Evolutionary conservation across 2,113 vertebrate species (phyloP).

Genomic region (Aramus guarauna): DNA sequence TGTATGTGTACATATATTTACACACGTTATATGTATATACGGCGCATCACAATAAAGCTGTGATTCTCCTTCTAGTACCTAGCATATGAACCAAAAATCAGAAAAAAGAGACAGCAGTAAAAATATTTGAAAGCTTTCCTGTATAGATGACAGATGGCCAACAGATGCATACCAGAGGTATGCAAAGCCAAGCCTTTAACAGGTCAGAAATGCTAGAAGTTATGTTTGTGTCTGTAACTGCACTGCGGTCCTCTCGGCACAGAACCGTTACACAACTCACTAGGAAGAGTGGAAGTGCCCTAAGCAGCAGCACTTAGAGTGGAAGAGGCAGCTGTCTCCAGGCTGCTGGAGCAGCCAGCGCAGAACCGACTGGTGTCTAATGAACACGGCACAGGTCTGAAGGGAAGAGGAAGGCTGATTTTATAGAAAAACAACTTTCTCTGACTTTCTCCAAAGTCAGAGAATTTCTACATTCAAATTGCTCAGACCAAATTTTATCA

Average conservation of each 20-base stretch:
- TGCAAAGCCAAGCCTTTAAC: background rate
- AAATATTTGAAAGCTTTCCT: conserved; percentile 11
- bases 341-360: background rate
- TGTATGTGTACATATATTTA: background rate
- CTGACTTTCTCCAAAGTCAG: background rate
- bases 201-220: background rate
- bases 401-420: background rate
- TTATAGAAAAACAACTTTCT: background rate
- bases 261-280: rapidly evolving
- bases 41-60: background rate
- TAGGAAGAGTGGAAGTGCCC: background rate
- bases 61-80: background rate
- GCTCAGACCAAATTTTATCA: background rate
- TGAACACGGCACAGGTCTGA: rapidly evolving
- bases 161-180: conserved; percentile 41
- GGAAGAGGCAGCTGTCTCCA: background rate
- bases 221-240: background rate
- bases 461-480: background rate
- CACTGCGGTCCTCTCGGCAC: background rate
- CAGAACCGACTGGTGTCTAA: background rate
- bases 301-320: background rate
- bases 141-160: background rate
- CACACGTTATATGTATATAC: background rate
- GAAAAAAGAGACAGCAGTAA: background rate
- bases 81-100: background rate